A percentile compares a stretch with the other conserved stretches of the same genome.
These are phyloP conservation scores for Anastatus disparis DNA, from an alignment of 1,140 invertebrate genomes.

Conservation along the genomic window DNA sequence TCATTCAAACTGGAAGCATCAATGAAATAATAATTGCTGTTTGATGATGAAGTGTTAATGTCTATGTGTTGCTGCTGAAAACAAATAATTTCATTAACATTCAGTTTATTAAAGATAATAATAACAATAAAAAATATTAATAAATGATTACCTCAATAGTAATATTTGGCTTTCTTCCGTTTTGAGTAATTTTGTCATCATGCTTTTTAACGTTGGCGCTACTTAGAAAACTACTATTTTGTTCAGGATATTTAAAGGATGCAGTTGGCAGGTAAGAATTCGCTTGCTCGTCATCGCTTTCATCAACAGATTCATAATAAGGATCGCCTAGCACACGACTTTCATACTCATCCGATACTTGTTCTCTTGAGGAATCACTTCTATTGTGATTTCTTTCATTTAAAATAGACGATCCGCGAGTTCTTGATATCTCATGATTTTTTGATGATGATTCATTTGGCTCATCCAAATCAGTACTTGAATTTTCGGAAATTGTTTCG, in stretches of 20 bases:
- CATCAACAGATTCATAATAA: conserved; percentile 60
- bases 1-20: conserved; percentile 79
- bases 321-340: conserved; percentile 59
- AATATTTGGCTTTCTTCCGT: conserved; percentile 20
- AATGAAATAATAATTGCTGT: conserved; percentile 74
- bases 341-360: conserved; percentile 55
- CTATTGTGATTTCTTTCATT: neutral
- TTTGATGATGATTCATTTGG: conserved; percentile 56
- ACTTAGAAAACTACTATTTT: conserved; percentile 35
- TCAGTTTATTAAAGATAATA: neutral
- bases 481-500: conserved; percentile 64
- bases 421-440: neutral
- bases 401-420: neutral
- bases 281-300: conserved; percentile 51
- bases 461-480: conserved; percentile 61
- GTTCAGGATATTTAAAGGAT: conserved; percentile 56
- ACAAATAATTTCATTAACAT: neutral
- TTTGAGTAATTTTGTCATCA: conserved; percentile 17
- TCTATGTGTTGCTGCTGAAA: conserved; percentile 28
- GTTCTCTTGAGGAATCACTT: conserved; percentile 36
- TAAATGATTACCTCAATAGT: neutral
- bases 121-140: neutral
- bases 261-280: conserved; percentile 50
- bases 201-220: conserved; percentile 46
- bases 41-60: conserved; percentile 41